Evolutionary conservation across 2,113 vertebrate species (phyloP).

Genomic region (Notiomystis cincta): DNA sequence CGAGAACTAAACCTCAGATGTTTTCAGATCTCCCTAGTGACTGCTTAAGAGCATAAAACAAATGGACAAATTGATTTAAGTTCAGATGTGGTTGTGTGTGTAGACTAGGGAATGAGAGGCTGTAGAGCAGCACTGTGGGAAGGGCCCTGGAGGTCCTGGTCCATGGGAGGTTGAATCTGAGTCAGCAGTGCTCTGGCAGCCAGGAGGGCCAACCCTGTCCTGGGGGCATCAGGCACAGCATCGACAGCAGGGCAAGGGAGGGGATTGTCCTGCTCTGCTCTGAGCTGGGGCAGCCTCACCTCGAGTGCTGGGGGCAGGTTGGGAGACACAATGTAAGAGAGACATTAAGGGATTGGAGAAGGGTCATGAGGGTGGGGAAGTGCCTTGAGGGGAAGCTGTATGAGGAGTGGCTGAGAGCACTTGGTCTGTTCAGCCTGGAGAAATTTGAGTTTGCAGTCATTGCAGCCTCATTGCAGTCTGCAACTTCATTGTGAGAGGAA

Average conservation of each 20-base stretch:
- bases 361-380: not conserved
- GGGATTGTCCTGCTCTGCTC: not conserved
- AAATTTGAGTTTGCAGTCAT: no score
- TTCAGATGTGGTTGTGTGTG: not conserved
- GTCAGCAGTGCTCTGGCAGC: not conserved
- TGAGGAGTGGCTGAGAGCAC: rapidly evolving
- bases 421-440: not conserved
- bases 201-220: not conserved
- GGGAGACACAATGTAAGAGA: not conserved
- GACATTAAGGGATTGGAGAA: not conserved
- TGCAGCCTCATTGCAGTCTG: not conserved
- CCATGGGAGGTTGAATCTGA: rapidly evolving
- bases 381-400: rapidly evolving
- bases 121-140: not conserved
- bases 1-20: not conserved
- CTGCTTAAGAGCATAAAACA: not conserved
- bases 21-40: not conserved
- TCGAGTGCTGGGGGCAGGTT: not conserved
- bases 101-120: not conserved
- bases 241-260: rapidly evolving
- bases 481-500: rapidly evolving
- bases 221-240: not conserved
- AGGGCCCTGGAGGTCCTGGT: rapidly evolving
- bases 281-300: rapidly evolving
- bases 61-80: not conserved